These are phyloP conservation scores for Cydia splendana DNA, from an alignment of 1,140 invertebrate species.

Conservation along the genomic window DNA sequence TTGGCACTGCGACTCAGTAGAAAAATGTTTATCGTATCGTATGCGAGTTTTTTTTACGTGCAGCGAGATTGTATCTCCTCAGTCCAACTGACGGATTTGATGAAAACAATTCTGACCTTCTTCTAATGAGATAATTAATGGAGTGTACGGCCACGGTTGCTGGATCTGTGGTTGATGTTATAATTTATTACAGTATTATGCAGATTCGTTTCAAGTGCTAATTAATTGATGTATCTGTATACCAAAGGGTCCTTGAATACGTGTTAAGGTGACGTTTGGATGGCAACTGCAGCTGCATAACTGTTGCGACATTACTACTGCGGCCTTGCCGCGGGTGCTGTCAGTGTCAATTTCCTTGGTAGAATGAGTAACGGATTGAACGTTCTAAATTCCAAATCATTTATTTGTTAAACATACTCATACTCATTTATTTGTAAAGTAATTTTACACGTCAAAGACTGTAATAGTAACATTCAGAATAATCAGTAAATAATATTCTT, in stretches of 20 bases:
- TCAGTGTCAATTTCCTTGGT: too few species aligned
- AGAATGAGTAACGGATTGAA: too few species aligned
- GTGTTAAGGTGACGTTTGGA: too few species aligned
- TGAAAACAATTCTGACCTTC: constrained; percentile 43
- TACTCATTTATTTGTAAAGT: too few species aligned
- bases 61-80: constrained; percentile 59
- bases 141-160: constrained; percentile 4
- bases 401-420: too few species aligned
- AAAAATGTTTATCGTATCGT: not conserved
- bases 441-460: too few species aligned
- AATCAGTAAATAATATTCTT: too few species aligned
- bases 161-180: not conserved
- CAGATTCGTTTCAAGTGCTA: not conserved
- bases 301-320: too few species aligned
- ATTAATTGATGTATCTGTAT: not conserved
- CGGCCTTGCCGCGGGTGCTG: too few species aligned
- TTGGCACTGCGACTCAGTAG: not conserved
- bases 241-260: not conserved
- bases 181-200: not conserved
- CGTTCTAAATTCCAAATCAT: too few species aligned
- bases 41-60: constrained; percentile 49
- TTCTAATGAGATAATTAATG: constrained; percentile 35
- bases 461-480: too few species aligned
- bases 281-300: too few species aligned
- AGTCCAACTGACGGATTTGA: constrained; percentile 44